A percentile compares a stretch with the other conserved stretches of the same genome.
phyloP scores from a whole-genome alignment of 2,888 invertebrate genomes.

The Ophonus ardosiacus region DNA sequence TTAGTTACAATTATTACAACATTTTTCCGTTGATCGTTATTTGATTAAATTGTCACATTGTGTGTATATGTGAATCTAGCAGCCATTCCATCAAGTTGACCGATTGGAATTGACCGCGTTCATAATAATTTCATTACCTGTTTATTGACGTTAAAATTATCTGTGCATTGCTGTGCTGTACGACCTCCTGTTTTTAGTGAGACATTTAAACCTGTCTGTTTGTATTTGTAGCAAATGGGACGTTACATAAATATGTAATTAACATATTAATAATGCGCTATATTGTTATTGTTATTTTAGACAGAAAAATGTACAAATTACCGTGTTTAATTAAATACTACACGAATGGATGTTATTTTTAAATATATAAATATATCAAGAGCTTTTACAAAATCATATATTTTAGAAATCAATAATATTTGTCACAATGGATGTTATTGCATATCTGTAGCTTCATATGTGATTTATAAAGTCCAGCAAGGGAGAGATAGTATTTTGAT shows the following conservation, averaged over 20 bases:
- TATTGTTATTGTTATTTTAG: conserved; percentile 16
- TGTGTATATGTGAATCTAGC: too few relatives aligned
- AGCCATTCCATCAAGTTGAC: not conserved
- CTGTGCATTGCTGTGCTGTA: not conserved
- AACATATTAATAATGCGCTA: conserved; percentile 13
- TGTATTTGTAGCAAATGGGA: not conserved
- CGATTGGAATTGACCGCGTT: not conserved
- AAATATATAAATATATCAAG: not conserved
- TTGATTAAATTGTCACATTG: too few relatives aligned
- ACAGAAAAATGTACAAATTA: not conserved
- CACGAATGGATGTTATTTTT: not conserved
- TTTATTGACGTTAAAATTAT: conserved; percentile 15
- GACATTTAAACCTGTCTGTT: not conserved
- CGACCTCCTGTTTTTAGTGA: not conserved
- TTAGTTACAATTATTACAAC: too few relatives aligned
- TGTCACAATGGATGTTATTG: not conserved
- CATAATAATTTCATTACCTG: conserved; percentile 42
- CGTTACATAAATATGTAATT: not conserved
- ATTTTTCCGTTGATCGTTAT: too few relatives aligned
- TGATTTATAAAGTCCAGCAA: too few relatives aligned
- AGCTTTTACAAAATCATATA: not conserved
- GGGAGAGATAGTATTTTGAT: too few relatives aligned
- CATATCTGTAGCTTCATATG: too few relatives aligned
- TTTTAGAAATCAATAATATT: not conserved
- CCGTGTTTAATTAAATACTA: not conserved